Percentiles rank a stretch among this genome's conserved stretches.
Conservation (phyloP, 37 sponge, comb jelly and placozoan species). For the Oopsacas minuta region DNA sequence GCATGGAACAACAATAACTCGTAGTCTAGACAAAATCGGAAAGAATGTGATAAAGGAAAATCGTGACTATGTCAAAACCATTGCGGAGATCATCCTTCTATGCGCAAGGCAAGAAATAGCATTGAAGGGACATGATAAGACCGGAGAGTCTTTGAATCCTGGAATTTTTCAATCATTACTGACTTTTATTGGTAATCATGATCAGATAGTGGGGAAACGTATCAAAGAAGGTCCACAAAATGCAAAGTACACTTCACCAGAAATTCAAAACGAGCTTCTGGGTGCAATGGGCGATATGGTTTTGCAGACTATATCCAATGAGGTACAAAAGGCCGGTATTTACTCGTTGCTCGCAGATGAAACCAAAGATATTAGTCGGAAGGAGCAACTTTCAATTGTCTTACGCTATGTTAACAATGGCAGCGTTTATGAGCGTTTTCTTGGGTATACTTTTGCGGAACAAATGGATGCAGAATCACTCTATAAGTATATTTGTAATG, state of each 20-base stretch:
- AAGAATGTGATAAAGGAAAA: not conserved
- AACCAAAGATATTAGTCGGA: slow-evolving; percentile 20
- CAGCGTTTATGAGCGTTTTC: slow-evolving; percentile 30
- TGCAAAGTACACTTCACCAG: not conserved
- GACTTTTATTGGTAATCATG: not conserved
- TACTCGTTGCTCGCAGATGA: slow-evolving; percentile 18
- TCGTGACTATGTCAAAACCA: not conserved
- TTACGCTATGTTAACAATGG: slow-evolving; percentile 12
- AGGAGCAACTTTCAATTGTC: not conserved
- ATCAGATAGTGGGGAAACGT: not conserved
- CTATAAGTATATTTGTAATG: slow-evolving; percentile 29
- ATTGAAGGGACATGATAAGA: slow-evolving; percentile 6
- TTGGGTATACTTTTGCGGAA: slow-evolving; percentile 33
- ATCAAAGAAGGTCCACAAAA: not conserved
- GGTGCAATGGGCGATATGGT: not conserved
- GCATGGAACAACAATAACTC: not conserved
- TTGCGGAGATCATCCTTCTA: not conserved
- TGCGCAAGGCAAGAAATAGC: slow-evolving; percentile 5
- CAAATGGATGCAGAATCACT: slow-evolving; percentile 29
- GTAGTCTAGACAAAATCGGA: not conserved
- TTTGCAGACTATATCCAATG: not conserved
- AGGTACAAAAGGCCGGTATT: not conserved
- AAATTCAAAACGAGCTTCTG: not conserved
- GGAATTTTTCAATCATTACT: slow-evolving; percentile 3
- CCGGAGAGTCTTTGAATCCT: not conserved